Conservation (phyloP, 2,888 invertebrate species). For the Monochamus alternatus region DNA sequence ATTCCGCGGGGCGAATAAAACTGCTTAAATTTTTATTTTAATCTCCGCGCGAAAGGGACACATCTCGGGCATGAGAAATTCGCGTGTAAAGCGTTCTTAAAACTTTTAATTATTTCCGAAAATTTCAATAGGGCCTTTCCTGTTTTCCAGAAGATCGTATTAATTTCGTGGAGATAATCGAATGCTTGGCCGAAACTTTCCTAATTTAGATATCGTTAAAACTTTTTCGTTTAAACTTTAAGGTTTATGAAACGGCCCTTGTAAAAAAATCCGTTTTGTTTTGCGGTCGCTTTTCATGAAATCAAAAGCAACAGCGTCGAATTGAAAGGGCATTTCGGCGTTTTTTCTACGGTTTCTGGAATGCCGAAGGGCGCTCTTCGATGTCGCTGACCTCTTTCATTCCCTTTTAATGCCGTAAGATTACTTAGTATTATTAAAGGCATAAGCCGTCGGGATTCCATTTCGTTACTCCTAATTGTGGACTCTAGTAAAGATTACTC, state of each 20-base stretch:
- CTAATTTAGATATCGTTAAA: conserved; percentile 61
- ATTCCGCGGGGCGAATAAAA: background rate
- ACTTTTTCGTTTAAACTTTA: conserved; percentile 57
- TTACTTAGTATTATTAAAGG: conserved; percentile 16
- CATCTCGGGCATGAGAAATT: conserved; percentile 2
- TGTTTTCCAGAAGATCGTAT: conserved; percentile 38
- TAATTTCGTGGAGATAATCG: conserved; percentile 55
- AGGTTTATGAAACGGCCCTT: conserved; percentile 21
- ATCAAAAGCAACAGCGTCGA: background rate
- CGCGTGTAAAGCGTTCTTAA: conserved; percentile 17
- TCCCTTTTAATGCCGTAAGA: conserved; percentile 15
- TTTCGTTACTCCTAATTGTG: conserved; percentile 17
- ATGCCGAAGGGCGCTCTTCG: background rate
- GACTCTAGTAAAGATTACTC: background rate
- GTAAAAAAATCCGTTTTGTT: conserved; percentile 21
- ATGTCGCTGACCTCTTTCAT: background rate
- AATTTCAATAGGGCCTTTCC: conserved; percentile 37
- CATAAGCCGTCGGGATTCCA: background rate
- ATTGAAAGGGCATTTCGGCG: background rate
- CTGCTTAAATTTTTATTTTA: background rate
- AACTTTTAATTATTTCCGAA: conserved; percentile 44
- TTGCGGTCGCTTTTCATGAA: background rate
- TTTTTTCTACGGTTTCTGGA: background rate
- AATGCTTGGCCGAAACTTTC: conserved; percentile 57
- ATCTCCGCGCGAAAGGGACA: background rate